These are phyloP conservation scores for Erannis defoliaria DNA, from an alignment of 2,888 invertebrate genomes.

Conservation along the genomic window DNA sequence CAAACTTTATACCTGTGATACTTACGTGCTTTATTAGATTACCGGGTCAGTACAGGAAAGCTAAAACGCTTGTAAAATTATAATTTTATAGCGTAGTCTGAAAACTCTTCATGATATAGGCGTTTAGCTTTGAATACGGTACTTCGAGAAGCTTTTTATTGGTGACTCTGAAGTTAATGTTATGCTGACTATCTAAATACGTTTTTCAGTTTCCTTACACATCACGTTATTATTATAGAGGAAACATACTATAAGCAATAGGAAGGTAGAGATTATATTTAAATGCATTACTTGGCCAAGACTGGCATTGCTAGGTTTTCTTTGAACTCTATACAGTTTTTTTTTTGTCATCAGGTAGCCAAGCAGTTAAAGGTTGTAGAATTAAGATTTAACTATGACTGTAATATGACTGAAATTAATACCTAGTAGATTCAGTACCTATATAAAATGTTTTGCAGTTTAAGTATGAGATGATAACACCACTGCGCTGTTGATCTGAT, in stretches of 20 bases:
- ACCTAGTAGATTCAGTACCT: too few relatives aligned
- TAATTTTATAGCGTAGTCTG: neutral
- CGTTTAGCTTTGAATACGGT: constrained; percentile 47
- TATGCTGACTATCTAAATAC: constrained; percentile 29
- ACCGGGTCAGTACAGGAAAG: too few relatives aligned
- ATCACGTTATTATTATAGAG: constrained; percentile 4
- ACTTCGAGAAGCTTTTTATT: constrained; percentile 25
- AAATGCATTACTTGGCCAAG: constrained; percentile 15
- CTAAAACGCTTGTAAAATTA: too few relatives aligned
- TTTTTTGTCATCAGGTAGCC: neutral
- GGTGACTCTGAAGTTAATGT: constrained; percentile 32
- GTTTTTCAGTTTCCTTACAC: constrained; percentile 19
- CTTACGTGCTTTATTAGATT: too few relatives aligned
- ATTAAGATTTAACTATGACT: neutral
- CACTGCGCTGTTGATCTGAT: neutral
- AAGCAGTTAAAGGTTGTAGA: neutral
- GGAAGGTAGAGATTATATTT: constrained; percentile 12
- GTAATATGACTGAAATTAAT: too few relatives aligned
- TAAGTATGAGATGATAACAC: neutral
- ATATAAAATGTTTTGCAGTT: too few relatives aligned
- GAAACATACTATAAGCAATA: constrained; percentile 4
- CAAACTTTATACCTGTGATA: too few relatives aligned
- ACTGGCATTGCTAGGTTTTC: constrained; percentile 12
- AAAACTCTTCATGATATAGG: neutral
- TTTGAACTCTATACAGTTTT: constrained; percentile 3